Evolutionary conservation across 2,797 vertebrate species (phyloP).

Genomic region (Bradypodion pumilum): DNA sequence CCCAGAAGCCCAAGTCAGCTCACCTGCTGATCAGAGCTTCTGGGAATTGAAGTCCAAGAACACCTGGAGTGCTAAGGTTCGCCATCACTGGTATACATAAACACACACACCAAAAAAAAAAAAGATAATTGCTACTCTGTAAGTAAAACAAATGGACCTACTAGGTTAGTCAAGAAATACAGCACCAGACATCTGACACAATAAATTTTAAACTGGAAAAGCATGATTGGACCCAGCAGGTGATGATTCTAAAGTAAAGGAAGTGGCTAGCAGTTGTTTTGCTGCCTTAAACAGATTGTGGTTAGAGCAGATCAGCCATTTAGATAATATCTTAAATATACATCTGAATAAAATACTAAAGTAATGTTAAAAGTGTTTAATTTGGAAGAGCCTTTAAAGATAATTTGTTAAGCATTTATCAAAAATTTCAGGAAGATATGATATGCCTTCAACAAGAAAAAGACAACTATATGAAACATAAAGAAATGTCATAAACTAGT

Average conservation of each 20-base stretch:
- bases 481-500: neutral
- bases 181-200: neutral
- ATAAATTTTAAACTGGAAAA: neutral
- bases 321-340: constrained; percentile 23
- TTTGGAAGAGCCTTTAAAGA: too few species aligned
- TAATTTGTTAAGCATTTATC: neutral
- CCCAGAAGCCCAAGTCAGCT: too few species aligned
- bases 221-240: neutral
- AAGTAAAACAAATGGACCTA: neutral
- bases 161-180: neutral
- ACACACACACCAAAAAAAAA: neutral
- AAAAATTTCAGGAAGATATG: neutral
- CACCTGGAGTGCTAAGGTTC: too few species aligned
- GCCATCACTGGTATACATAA: too few species aligned
- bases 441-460: neutral
- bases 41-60: too few species aligned
- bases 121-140: neutral
- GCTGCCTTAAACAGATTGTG: accelerated
- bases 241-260: neutral
- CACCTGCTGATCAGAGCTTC: too few species aligned
- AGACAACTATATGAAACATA: neutral
- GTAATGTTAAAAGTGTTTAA: neutral
- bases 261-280: neutral
- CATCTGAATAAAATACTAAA: constrained; percentile 20
- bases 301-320: constrained; percentile 42